Conservation (phyloP, 1,140 invertebrate species). For the Antheraea pernyi region DNA sequence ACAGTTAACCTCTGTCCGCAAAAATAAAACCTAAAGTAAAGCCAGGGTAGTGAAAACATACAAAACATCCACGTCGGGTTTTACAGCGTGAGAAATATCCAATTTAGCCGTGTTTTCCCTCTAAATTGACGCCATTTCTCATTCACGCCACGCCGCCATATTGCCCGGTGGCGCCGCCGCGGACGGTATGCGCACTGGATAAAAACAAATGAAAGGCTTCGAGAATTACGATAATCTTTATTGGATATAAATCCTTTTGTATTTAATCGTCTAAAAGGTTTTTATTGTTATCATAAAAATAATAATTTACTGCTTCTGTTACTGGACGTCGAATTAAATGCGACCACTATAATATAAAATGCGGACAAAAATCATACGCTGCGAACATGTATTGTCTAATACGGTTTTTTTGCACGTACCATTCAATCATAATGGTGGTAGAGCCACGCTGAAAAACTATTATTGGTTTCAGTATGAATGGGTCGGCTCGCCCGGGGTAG, state of each 20-base stretch:
- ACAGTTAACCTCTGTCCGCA: conserved; percentile 4
- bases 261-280: neutral
- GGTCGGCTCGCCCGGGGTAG: no score
- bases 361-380: neutral
- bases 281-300: conserved; percentile 1
- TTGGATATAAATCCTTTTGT: conserved; percentile 4
- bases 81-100: conserved; percentile 57
- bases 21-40: conserved; percentile 30
- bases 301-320: neutral
- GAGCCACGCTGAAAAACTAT: no score
- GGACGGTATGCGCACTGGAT: neutral
- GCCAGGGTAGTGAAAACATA: conserved; percentile 27
- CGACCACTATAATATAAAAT: neutral
- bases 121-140: conserved; percentile 70
- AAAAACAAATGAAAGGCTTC: neutral
- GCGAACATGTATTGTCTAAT: neutral
- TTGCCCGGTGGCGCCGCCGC: conserved; percentile 29
- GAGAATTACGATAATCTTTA: conserved; percentile 3
- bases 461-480: no score
- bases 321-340: neutral
- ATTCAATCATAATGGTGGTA: no score
- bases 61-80: conserved; percentile 31
- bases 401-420: no score
- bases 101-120: conserved; percentile 65
- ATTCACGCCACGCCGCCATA: conserved; percentile 49